Base-by-base conservation (phyloP, 2,888 invertebrate genomes). In the Acanthosepion esculentum region DNA sequence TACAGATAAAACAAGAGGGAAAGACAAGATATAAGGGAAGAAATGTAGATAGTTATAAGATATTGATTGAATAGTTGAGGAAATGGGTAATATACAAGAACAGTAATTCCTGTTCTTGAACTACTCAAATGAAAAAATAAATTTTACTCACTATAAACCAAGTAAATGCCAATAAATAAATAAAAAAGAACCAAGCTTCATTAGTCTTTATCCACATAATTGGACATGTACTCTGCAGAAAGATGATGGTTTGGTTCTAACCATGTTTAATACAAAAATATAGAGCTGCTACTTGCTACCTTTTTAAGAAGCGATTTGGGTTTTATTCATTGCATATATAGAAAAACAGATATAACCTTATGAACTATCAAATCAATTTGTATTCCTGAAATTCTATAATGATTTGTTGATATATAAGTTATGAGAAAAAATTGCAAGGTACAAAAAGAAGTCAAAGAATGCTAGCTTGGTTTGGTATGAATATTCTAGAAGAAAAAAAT, bases 121-220 rank as follows among this genome's bases (percentile, higher is more conserved):
- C 15, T 12, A n/a, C n/a, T 78, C n/a, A 78, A 78, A 78, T n/a
- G n/a, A 78, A 78, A n/a, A 78, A 78, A 23, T 18, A 20, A 59
- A 18, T 59, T 59, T 59, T 78, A 78, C n/a, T 78, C 78, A 78
- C 23, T 59, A 23, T 59, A 59, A 59, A 59, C 23, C 15, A 78
- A n/a, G n/a, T 18, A 78, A 8, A 78, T 33, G n/a, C n/a, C 10
- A 78, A 41, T 41, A 64, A 23, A 7, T 41, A 64, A 23, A 7
- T 26, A 78, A 33, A 78, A 12, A 78, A 33, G 78, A n/a, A 12
- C 8, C n/a, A 78, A 78, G n/a, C 33, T 78, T 33, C n/a, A 78
- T 78, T 78, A 33, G n/a, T 78, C 78, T 78, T 78, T 78, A 78
- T 78, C 78, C 78, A 78, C n/a, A 78, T 78, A 78, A 78, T 78